phyloP scores from a whole-genome alignment of 2,888 invertebrate species.

The Stenurella melanura region DNA sequence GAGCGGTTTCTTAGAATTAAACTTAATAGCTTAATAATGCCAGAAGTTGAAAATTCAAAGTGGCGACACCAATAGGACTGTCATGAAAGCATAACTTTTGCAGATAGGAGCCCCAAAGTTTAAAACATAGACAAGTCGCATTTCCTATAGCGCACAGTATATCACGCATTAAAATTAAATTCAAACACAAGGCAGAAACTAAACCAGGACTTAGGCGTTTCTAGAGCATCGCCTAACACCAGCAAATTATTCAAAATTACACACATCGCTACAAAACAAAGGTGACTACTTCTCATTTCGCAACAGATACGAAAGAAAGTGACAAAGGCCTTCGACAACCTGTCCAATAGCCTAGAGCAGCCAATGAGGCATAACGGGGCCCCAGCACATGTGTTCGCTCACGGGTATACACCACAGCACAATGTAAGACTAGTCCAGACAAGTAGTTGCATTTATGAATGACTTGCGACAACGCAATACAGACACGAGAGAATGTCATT shows the following conservation, averaged over 20 bases:
- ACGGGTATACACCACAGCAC: constrained; percentile 12
- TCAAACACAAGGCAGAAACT: background rate
- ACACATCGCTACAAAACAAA: constrained; percentile 2
- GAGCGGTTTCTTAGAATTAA: too few species aligned
- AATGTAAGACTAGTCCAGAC: constrained; percentile 45
- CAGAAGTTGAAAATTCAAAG: too few species aligned
- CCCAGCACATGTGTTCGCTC: constrained; percentile 34
- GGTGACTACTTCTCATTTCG: constrained; percentile 11
- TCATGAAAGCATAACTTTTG: too few species aligned
- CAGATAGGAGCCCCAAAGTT: too few species aligned
- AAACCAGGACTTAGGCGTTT: background rate
- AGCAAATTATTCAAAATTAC: background rate
- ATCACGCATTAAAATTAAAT: too few species aligned
- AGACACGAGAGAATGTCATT: constrained; percentile 57
- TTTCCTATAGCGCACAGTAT: too few species aligned
- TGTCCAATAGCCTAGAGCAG: constrained; percentile 31
- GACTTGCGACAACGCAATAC: constrained; percentile 54
- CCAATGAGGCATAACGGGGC: constrained; percentile 35
- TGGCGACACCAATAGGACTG: too few species aligned
- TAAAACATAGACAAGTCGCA: too few species aligned
- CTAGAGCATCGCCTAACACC: background rate
- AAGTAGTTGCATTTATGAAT: constrained; percentile 57
- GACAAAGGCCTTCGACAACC: constrained; percentile 38
- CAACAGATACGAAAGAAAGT: constrained; percentile 29
- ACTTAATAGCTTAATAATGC: too few species aligned